phyloP scores from a whole-genome alignment of 2,888 invertebrate genomes.

The Pomacea canaliculata region DNA sequence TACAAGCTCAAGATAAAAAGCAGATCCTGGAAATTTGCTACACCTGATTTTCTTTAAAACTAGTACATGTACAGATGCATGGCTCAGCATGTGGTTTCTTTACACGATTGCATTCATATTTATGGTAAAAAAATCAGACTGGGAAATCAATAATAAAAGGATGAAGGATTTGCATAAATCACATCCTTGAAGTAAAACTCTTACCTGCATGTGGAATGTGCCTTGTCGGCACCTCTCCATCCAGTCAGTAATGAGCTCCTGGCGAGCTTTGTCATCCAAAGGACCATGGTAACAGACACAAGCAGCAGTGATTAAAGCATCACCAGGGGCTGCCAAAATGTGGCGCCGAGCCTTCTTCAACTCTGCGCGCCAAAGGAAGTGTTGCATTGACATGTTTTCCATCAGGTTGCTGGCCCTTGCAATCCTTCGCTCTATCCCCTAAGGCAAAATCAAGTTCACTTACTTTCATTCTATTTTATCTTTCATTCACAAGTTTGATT shows the following conservation, averaged over 20 bases:
- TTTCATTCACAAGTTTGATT: too few relatives aligned
- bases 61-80: too few relatives aligned
- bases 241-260: constrained; percentile 64
- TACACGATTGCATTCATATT: too few relatives aligned
- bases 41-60: too few relatives aligned
- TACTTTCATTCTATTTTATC: too few relatives aligned
- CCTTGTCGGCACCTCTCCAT: constrained; percentile 57
- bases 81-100: too few relatives aligned
- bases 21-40: too few relatives aligned
- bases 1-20: too few relatives aligned
- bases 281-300: constrained; percentile 66
- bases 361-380: constrained; percentile 64
- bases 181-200: background rate
- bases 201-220: constrained; percentile 37
- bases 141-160: too few relatives aligned
- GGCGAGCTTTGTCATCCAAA: constrained; percentile 58
- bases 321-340: constrained; percentile 60
- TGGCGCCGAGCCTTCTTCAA: constrained; percentile 57
- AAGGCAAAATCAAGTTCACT: constrained; percentile 19
- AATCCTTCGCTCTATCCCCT: constrained; percentile 64
- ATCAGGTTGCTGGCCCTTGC: constrained; percentile 61
- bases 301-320: constrained; percentile 65
- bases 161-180: too few relatives aligned
- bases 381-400: constrained; percentile 66
- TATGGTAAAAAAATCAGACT: too few relatives aligned